Evolutionary conservation across 1,140 invertebrate species (phyloP), one percentile per base, ranked within the genome.

Genomic region (Calosoma granatense): DNA sequence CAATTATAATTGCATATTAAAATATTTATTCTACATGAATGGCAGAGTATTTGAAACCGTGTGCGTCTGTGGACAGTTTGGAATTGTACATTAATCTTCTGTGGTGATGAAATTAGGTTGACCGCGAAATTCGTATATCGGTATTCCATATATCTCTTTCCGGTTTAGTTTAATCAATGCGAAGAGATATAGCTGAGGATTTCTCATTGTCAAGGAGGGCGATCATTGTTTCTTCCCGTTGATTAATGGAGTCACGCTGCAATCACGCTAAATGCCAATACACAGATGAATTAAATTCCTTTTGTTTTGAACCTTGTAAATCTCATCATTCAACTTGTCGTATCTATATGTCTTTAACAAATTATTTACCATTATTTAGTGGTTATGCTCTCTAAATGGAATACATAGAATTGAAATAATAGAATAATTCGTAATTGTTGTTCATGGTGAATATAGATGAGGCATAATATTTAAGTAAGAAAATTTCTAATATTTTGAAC

Each of bases 121-220:
- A 47, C 41, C 41, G 17, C 41, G 41, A 47, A 47, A 47, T 17
- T 47, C 41, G 6, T 17, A 47, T 47, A 47, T 47, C 15, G 41
- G 41, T 47, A 47, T 47, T 47, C 41, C 41, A 47, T 47, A 47
- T 47, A 47, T 47, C 41, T 47, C 9, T 17, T 12, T 12, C 3
- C 15, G 41, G 6, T 47, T 47, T 4, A 4, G 41, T 47, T 47
- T 47, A 47, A 47, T 47, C 41, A 47, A 47, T 17, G 41, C 41
- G 15, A 47, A 12, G 41, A 47, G 4, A 47, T 47, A 47, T 6
- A 12, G 17, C 41, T 17, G 9, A 11, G 41, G 4, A 47, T 47
- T 47, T 47, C 41, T 47, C 41, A 47, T 17, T 47, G 41, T 47
- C 41, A 47, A 47, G 41, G 41, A 47, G 9, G n/a, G n/a, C n/a